phyloP scores from a whole-genome alignment of 2,797 vertebrate genomes.

The Poeciliopsis infans region DNA sequence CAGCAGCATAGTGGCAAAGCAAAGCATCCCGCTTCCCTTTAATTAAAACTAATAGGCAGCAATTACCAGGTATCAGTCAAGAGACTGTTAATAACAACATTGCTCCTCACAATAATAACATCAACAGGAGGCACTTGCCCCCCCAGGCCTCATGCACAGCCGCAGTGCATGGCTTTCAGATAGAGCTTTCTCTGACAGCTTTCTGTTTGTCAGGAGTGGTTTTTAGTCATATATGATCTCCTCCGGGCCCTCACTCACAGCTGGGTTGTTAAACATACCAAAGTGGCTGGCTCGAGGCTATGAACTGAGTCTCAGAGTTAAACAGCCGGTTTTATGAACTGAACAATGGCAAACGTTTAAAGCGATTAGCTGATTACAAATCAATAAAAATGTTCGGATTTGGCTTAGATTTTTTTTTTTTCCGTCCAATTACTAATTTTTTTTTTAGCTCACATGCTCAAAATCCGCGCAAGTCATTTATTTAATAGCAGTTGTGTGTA shows the following conservation, averaged over 20 bases:
- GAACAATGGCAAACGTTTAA: background rate
- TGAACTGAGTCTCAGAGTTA: background rate
- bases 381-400: background rate
- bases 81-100: constrained; percentile 66
- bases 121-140: constrained; percentile 20
- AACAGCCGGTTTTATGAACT: background rate
- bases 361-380: background rate
- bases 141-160: background rate
- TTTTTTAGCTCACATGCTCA: background rate
- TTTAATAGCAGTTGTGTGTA: no score
- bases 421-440: background rate
- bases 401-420: background rate
- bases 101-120: constrained; percentile 50
- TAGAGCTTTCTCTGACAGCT: constrained; percentile 28
- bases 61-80: constrained; percentile 76
- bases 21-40: constrained; percentile 64
- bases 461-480: background rate
- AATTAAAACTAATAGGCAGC: constrained; percentile 76
- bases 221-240: constrained; percentile 34
- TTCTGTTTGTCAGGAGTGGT: constrained; percentile 51
- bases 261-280: constrained; percentile 42
- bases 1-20: constrained; percentile 50
- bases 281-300: constrained; percentile 32
- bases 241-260: constrained; percentile 32
- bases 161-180: constrained; percentile 13